Evolutionary conservation across 2,113 vertebrate species (phyloP), one percentile per base, ranked within the genome.

Genomic region (Megalops atlanticus): DNA sequence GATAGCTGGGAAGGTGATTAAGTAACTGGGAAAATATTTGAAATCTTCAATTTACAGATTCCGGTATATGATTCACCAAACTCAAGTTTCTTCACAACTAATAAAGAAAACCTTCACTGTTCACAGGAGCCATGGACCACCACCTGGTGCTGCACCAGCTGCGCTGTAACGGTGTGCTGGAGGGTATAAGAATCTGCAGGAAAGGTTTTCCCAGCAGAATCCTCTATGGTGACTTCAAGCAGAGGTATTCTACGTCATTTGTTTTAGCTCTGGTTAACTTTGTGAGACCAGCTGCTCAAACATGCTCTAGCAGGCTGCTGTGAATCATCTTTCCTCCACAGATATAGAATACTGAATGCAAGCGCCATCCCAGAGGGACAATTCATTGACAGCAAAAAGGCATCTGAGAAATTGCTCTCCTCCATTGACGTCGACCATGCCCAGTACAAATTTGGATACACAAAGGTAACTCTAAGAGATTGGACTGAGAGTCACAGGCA

Each of bases 161-260:
- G 74, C 91, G 93, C 80, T 94, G 93, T 90, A 94, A 94, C 1
- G 93, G 91, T 27, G 93, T 94, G 40, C 88, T 93, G 77, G 92
- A 92, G 83, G 92, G 89, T 83, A 93, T 92, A 83, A 92, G 93
- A 78, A 94, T 93, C 89, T 95, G 94, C 86, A 92, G 94, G 80
- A 94, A 95, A 78, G 94, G 94, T 68, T 95, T 95, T 85, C 94
- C 93, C 81, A 94, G 93, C 83, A 92, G 93, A 36, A 93, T 94
- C 84, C 92, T 92, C 82, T 94, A 94, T 0, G 92, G 91, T 21
- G 93, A 94, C 81, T 95, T 95, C 85, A 87, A 93, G 39, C 94
- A 95, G 87, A 91, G 94, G 94, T 94, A 77, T 64, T 64, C 58
- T 27, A 10, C 31, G 11, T 21, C 11, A 1, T 64, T 10, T 24